Evolutionary conservation across 92 coral and sea anemone species (phyloP).

Genomic region (Hydrozoanthus gracilis): DNA sequence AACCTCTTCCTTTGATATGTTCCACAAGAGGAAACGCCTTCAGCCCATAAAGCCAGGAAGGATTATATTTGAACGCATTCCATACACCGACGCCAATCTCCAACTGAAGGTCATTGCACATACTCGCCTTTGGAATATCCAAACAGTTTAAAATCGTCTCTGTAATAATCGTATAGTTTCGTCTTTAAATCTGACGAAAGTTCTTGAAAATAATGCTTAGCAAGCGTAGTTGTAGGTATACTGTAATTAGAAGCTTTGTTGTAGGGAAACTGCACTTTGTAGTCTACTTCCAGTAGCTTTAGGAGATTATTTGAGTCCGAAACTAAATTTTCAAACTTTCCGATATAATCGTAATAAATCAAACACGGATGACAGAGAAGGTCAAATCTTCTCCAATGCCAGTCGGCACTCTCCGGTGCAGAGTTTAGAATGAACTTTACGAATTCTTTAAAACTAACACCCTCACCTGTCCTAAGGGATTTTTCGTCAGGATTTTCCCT

Average conservation of each 20-base stretch:
- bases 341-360: conserved; percentile 90
- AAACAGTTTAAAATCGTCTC: conserved; percentile 92
- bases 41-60: no score
- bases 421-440: conserved; percentile 76
- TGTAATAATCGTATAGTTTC: conserved; percentile 72
- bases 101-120: background rate
- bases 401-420: conserved; percentile 80
- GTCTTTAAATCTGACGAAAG: conserved; percentile 63
- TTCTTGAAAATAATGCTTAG: conserved; percentile 70
- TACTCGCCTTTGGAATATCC: conserved; percentile 83
- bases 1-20: no score
- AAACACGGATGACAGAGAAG: conserved; percentile 91
- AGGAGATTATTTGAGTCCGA: conserved; percentile 78
- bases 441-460: conserved; percentile 90
- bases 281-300: conserved; percentile 61
- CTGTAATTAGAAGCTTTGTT: conserved; percentile 83
- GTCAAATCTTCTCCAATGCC: conserved; percentile 92
- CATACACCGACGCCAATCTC: no score
- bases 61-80: no score
- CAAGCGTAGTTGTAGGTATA: conserved; percentile 67
- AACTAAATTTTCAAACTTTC: conserved; percentile 79
- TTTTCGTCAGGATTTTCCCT: conserved; percentile 71
- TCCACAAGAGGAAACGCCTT: no score
- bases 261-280: conserved; percentile 79
- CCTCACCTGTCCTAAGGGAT: conserved; percentile 83